phyloP scores from a whole-genome alignment of 2,888 invertebrate species.

The Achlya flavicornis region DNA sequence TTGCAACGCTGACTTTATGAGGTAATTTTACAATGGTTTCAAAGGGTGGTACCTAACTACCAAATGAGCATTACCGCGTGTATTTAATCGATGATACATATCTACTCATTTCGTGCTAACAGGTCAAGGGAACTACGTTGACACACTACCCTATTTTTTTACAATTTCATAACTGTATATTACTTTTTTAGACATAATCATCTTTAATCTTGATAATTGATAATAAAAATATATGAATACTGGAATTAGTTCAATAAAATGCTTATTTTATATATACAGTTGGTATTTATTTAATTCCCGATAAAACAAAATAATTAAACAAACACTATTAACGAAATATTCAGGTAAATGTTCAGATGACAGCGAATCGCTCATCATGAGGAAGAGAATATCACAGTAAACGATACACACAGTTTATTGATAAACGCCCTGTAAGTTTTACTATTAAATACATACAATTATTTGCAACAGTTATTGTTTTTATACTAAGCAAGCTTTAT shows the following conservation, averaged over 20 bases:
- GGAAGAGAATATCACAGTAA: constrained; percentile 78
- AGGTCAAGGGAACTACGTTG: constrained; percentile 44
- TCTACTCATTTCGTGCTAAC: constrained; percentile 18
- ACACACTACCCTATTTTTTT: not conserved
- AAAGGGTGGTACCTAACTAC: not conserved
- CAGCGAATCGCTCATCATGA: constrained; percentile 51
- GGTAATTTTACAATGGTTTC: not conserved
- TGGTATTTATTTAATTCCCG: constrained; percentile 39
- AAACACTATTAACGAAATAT: constrained; percentile 55
- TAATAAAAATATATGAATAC: constrained; percentile 17
- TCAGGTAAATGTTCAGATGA: constrained; percentile 52
- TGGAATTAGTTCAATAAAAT: constrained; percentile 27
- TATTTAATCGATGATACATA: constrained; percentile 4
- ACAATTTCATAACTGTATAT: constrained; percentile 10
- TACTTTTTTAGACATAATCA: not conserved
- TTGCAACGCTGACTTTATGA: not conserved
- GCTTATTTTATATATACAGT: constrained; percentile 33
- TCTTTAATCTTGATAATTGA: not conserved
- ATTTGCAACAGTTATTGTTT: not conserved
- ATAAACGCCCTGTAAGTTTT: not conserved
- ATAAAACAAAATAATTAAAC: constrained; percentile 51
- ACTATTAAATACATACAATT: too few species aligned
- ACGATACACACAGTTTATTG: constrained; percentile 34
- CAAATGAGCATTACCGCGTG: not conserved
- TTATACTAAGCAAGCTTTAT: not conserved